Percentiles rank a stretch among this genome's conserved stretches.
Conservation (phyloP, 1,140 invertebrate species). For the Magallana angulata region DNA sequence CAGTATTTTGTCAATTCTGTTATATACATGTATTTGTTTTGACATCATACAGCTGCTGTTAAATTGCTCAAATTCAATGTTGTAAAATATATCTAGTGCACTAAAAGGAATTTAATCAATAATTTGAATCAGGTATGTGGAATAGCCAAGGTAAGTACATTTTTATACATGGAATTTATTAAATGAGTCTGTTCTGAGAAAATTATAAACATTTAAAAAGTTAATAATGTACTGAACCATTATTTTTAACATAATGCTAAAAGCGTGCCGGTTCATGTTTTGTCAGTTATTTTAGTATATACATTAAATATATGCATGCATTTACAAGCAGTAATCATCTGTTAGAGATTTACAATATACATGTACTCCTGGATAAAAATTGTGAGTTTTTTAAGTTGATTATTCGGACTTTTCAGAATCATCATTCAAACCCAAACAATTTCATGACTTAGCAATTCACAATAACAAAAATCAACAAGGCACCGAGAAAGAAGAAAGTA, state of each 20-base stretch:
- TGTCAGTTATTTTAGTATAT: not conserved
- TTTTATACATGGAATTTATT: not conserved
- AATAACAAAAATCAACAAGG: no score
- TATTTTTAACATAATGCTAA: no score
- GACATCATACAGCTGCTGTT: conserved; percentile 1
- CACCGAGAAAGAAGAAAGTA: no score
- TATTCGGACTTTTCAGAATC: no score
- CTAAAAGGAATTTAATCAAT: not conserved
- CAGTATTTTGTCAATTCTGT: not conserved
- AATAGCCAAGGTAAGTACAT: not conserved
- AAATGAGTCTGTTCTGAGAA: no score
- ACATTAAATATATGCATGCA: not conserved
- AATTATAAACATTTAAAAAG: not conserved
- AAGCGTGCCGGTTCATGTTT: no score
- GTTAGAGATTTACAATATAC: not conserved
- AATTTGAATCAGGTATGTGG: not conserved
- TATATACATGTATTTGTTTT: not conserved
- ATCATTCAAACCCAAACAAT: no score
- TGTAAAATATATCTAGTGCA: not conserved
- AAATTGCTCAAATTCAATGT: not conserved
- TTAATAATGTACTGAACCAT: not conserved
- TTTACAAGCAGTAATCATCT: not conserved
- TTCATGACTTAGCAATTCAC: no score
- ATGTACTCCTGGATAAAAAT: no score
- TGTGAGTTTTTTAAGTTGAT: no score